Conservation (phyloP, 2,888 invertebrate genomes). For the Drosophila lacicola region DNA sequence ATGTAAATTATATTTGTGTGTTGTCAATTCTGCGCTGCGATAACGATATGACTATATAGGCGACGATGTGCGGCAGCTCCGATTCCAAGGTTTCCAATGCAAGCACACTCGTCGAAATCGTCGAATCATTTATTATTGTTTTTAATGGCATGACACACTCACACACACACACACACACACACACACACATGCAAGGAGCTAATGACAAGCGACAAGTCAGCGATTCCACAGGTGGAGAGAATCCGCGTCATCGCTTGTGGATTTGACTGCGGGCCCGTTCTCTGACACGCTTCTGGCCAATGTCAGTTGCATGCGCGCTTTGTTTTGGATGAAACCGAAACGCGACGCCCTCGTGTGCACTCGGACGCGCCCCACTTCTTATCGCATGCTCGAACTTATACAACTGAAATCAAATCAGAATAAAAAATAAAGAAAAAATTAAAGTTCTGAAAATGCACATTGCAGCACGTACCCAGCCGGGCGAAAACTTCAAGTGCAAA, state of each 20-base stretch:
- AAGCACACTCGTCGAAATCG: constrained; percentile 30
- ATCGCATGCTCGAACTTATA: constrained; percentile 44
- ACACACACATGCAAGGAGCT: constrained; percentile 43
- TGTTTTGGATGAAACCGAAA: constrained; percentile 42
- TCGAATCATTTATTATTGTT: constrained; percentile 71
- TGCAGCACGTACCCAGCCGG: constrained; percentile 44
- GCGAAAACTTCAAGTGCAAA: constrained; percentile 28
- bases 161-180: constrained; percentile 29
- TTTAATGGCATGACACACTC: constrained; percentile 60
- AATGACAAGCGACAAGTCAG: constrained; percentile 76
- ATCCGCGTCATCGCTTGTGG: constrained; percentile 30
- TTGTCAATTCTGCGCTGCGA: constrained; percentile 52
- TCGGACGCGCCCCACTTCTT: constrained; percentile 64
- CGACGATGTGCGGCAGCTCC: constrained; percentile 22
- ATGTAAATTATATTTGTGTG: constrained; percentile 66
- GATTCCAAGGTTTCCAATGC: constrained; percentile 70
- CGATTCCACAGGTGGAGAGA: constrained; percentile 50
- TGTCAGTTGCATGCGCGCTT: constrained; percentile 62
- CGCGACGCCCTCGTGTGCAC: constrained; percentile 55
- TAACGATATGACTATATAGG: constrained; percentile 33
- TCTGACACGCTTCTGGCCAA: constrained; percentile 72
- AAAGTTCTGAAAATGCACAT: constrained; percentile 37
- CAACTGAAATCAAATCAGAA: constrained; percentile 7
- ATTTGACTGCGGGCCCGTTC: constrained; percentile 12
- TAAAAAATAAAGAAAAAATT: neutral